Evolutionary conservation across 2,888 invertebrate genomes (phyloP).

Genomic region (Zaprionus bogoriensis): DNA sequence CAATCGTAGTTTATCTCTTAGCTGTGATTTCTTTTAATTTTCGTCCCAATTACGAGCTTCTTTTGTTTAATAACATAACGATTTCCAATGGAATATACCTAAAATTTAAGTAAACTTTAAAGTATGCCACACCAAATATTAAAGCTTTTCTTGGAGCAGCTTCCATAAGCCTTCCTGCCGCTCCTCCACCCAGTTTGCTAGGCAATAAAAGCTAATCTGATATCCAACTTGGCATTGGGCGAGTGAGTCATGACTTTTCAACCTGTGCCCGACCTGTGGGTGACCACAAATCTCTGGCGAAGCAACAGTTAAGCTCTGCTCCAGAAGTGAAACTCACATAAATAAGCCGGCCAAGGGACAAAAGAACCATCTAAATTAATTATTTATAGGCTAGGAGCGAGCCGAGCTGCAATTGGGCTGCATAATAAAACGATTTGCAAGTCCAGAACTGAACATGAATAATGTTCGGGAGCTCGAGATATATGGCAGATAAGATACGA

Average conservation of each 20-base stretch:
- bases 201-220: slow-evolving; percentile 59
- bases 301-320: slow-evolving; percentile 52
- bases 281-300: slow-evolving; percentile 48
- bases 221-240: slow-evolving; percentile 53
- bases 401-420: slow-evolving; percentile 56
- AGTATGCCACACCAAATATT: too few species aligned
- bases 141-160: too few species aligned
- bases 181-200: slow-evolving; percentile 10
- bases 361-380: slow-evolving; percentile 68
- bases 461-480: slow-evolving; percentile 35
- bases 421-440: slow-evolving; percentile 75
- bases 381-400: slow-evolving; percentile 64
- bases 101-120: not conserved
- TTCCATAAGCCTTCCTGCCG: not conserved
- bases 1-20: too few species aligned
- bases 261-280: not conserved
- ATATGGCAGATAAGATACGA: slow-evolving; percentile 54
- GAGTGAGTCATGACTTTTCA: slow-evolving; percentile 36
- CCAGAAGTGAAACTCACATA: slow-evolving; percentile 44
- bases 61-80: too few species aligned
- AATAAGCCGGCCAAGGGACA: slow-evolving; percentile 50
- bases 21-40: too few species aligned
- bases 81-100: not conserved
- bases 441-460: slow-evolving; percentile 65
- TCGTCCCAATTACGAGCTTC: too few species aligned